Evolutionary conservation across 2,797 vertebrate genomes (phyloP), one percentile per base, ranked within the genome.

Genomic region (Sebastes goodei): DNA sequence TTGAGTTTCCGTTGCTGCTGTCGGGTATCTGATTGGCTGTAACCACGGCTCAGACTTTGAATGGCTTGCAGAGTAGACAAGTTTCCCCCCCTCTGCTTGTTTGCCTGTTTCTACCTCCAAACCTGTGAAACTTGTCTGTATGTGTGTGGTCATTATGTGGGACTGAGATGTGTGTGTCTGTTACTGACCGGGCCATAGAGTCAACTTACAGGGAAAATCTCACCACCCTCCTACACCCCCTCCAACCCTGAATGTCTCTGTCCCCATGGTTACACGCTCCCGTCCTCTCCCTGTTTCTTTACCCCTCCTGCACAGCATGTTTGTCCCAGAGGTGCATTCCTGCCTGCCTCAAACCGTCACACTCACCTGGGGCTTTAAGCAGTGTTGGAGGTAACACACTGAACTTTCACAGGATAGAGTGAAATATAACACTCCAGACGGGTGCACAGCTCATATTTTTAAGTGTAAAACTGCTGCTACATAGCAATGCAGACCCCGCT

Each of bases 261-360:
- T 92, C 90, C 89, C 90, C 90, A 92, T 86, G 92, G 92, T 90
- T 87, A 92, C 81, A 89, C 76, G 65, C 91, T 88, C 79, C 90
- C 92, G 91, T 90, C 91, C 88, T 86, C 88, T 89, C 89, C 86
- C 87, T 61, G 82, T 91, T 90, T 92, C 85, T 91, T 93, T 90
- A 90, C 91, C 85, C 90, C 77, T 89, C 87, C 94, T 93, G 95
- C 93, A 89, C 94, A 96, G 97, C 97, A 97, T 97, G 96, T 96
- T 97, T 96, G 96, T 93, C 91, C 86, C 91, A 85, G 90, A 91
- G 89, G 93, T 93, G 92, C 91, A 91, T 86, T 84, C 90, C 84
- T 92, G 90, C 93, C 91, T 93, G 93, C 87, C 91, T 92, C 81
- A 84, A 87, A 86, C 84, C 87, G 61, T 90, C 86, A 89, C 81